These are phyloP conservation scores for Darevskia nairensis DNA, from an alignment of 2,797 vertebrate genomes.

Conservation along the genomic window DNA sequence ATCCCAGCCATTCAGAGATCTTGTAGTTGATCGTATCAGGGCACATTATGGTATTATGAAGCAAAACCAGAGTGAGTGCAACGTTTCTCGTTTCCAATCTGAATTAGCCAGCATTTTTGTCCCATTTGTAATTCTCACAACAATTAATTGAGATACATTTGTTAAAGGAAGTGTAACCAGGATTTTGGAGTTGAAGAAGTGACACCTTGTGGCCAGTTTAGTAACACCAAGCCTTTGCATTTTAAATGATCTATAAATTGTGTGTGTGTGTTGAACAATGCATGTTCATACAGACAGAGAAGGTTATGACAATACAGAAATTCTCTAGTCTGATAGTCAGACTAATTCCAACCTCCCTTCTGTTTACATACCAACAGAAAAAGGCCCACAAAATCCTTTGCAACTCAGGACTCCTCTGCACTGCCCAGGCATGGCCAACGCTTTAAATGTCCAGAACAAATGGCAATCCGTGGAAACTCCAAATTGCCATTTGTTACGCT, in stretches of 20 bases:
- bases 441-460: too few relatives aligned
- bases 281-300: background rate
- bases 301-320: background rate
- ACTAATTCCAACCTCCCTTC: background rate
- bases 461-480: too few relatives aligned
- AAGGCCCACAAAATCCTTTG: constrained; percentile 16
- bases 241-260: background rate
- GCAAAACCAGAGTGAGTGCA: background rate
- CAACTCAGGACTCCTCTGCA: background rate
- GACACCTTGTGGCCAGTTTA: constrained; percentile 54
- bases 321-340: constrained; percentile 4
- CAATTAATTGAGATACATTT: background rate
- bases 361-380: background rate
- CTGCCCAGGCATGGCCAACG: too few relatives aligned
- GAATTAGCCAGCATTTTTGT: background rate
- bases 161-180: background rate
- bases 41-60: background rate
- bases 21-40: background rate
- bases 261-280: constrained; percentile 1
- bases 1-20: background rate
- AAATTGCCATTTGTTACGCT: too few relatives aligned
- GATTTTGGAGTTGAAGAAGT: constrained; percentile 53
- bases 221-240: constrained; percentile 28
- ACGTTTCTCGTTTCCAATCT: background rate
- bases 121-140: background rate